A percentile compares a stretch with the other conserved stretches of the same genome.
phyloP scores from a whole-genome alignment of 2,113 vertebrate species.

The Triplophysa siluroides region DNA sequence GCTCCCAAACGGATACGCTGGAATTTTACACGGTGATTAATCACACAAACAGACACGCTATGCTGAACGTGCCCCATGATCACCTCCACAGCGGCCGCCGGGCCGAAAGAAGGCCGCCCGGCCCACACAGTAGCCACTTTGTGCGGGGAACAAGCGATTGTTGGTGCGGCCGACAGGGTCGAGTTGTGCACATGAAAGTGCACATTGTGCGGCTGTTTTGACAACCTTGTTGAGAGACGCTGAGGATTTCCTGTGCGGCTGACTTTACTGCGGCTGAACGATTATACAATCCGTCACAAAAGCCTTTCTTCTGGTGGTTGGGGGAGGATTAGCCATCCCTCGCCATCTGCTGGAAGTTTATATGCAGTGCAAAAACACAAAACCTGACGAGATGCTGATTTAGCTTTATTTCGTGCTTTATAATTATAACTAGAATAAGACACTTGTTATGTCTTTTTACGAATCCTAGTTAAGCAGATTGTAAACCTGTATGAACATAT shows the following conservation, averaged over 20 bases:
- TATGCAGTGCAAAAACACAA: neutral
- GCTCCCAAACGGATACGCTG: conserved; percentile 55
- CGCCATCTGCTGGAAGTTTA: conserved; percentile 44
- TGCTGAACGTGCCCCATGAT: conserved; percentile 55
- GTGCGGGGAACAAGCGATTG: conserved; percentile 73
- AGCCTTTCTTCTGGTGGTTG: neutral
- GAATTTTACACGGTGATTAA: conserved; percentile 63
- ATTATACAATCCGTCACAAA: conserved; percentile 42
- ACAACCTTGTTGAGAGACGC: conserved; percentile 70
- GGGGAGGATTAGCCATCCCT: neutral
- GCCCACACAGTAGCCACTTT: conserved; percentile 72
- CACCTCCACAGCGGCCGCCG: conserved; percentile 34
- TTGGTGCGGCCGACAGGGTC: conserved; percentile 59
- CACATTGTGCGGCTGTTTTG: conserved; percentile 77
- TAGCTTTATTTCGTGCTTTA: no score
- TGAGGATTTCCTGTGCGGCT: conserved; percentile 73
- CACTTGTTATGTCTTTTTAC: no score
- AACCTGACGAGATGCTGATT: no score
- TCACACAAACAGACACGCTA: conserved; percentile 65
- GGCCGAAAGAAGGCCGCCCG: conserved; percentile 25
- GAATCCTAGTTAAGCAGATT: no score
- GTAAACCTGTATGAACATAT: neutral
- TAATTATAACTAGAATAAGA: no score
- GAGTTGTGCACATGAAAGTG: conserved; percentile 66
- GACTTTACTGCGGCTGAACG: conserved; percentile 51